These are phyloP conservation scores for Columbina picui DNA, from an alignment of 2,113 vertebrate species.

Conservation along the genomic window DNA sequence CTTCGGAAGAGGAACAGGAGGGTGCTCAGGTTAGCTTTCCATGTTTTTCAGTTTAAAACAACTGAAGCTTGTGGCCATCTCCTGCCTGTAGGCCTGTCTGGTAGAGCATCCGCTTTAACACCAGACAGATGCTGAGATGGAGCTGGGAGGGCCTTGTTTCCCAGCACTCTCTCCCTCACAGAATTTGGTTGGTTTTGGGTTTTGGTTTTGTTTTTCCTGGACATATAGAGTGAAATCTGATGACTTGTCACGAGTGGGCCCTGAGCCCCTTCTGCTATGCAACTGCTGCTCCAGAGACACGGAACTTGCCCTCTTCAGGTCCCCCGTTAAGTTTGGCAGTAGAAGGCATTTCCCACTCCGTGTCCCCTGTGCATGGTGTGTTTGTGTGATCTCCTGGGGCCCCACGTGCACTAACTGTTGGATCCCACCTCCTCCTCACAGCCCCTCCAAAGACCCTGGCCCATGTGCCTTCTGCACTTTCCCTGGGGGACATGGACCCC, in stretches of 20 bases:
- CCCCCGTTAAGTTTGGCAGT: neutral
- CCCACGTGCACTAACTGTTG: neutral
- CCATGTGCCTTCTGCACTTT: constrained; percentile 69
- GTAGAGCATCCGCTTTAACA: neutral
- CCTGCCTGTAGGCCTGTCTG: neutral
- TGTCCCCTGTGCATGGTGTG: neutral
- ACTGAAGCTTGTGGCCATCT: neutral
- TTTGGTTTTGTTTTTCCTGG: neutral
- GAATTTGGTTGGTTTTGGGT: neutral
- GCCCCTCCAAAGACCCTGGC: constrained; percentile 62
- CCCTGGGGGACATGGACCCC: neutral
- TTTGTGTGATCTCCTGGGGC: neutral
- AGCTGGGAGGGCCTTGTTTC: neutral
- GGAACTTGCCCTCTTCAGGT: neutral
- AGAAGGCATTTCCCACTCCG: neutral
- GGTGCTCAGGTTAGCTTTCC: neutral
- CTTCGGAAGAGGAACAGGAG: neutral
- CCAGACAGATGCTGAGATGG: neutral
- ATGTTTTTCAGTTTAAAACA: neutral
- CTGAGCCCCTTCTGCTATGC: constrained; percentile 39
- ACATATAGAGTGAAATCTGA: neutral
- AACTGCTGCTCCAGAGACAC: neutral
- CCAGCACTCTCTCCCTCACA: neutral
- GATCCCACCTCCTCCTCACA: neutral
- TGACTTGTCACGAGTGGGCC: neutral